Percentiles rank a stretch among this genome's conserved stretches.
Evolutionary conservation across 2,888 invertebrate species (phyloP).

Genomic region (Cybosia mesomella): DNA sequence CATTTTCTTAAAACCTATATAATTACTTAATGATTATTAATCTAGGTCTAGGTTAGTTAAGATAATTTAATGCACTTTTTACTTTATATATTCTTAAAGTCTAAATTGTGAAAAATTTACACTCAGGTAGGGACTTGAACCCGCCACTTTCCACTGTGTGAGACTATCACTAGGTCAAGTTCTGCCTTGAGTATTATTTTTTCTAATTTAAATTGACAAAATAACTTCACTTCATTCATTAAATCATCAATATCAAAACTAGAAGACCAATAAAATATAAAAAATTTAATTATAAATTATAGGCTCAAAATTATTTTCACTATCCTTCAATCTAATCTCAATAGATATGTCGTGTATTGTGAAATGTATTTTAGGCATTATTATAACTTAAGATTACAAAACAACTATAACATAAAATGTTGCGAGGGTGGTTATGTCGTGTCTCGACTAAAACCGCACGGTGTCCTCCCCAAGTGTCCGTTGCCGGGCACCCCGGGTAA

Average conservation of each 20-base stretch:
- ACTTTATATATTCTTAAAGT: background rate
- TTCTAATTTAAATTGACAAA: too few species aligned
- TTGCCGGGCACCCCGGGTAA: too few species aligned
- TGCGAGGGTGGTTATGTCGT: too few species aligned
- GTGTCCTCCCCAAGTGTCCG: too few species aligned
- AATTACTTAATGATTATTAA: too few species aligned
- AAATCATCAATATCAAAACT: background rate
- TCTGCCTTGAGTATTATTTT: background rate
- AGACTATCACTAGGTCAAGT: background rate
- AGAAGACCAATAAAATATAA: background rate
- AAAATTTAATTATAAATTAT: background rate
- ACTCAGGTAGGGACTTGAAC: background rate
- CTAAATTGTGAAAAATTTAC: background rate
- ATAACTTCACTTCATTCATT: too few species aligned
- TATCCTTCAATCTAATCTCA: background rate
- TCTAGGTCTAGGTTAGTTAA: too few species aligned
- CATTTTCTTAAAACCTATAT: too few species aligned
- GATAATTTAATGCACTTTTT: background rate
- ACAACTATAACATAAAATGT: background rate
- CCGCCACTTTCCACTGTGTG: background rate
- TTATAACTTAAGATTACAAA: background rate
- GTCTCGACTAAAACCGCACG: too few species aligned
- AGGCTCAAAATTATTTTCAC: background rate
- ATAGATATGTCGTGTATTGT: background rate
- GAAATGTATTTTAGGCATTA: background rate